Evolutionary conservation across 2,888 invertebrate genomes (phyloP), one percentile per base, ranked within the genome.

Genomic region (Agrochola litura): DNA sequence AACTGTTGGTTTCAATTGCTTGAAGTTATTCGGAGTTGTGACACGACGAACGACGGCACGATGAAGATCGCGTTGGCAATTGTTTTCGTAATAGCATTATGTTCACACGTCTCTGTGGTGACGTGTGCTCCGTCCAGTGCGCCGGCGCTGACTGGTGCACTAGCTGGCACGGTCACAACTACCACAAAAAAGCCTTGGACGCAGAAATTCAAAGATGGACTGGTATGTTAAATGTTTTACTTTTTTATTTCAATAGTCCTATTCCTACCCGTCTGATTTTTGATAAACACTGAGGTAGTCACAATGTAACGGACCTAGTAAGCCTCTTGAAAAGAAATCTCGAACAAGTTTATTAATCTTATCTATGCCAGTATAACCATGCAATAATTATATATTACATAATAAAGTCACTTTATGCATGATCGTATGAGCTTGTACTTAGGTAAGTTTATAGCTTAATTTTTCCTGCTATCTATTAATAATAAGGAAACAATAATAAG

Each of bases 101-200:
- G 83, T 70, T 83, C 85, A 10, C 88, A 90, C 73, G 77, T 89
- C 73, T 88, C 86, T 52, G 84, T 83, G 70, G 89, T 90, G 56
- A 82, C 86, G 52, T 83, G 88, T 43, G 80, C 65, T 65, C 71
- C 78, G 49, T 64, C 79, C 22, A 76, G 71, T 75, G 22, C 69
- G 10, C 64, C 75, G 19, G 73, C 68, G 37, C 65, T 73, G 56
- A 75, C 86, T 71, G 71, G 78, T 16, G 49, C 83, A 56, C 46
- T 84, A 30, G 73, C 71, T 37, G 83, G 80, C 22, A 61, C 82
- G 19, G 58, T 80, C 10, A 75, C 89, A 2, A 88, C 90, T 1
- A 92, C 92, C 4, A 92, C 92, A 0, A 78, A 81, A 37, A 93
- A 92, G 58, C 90, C 92, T 22, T 93, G 93, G 92, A 88, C 91